These are phyloP conservation scores for Aegotheles bennettii DNA, from an alignment of 2,113 vertebrate genomes.

Conservation along the genomic window DNA sequence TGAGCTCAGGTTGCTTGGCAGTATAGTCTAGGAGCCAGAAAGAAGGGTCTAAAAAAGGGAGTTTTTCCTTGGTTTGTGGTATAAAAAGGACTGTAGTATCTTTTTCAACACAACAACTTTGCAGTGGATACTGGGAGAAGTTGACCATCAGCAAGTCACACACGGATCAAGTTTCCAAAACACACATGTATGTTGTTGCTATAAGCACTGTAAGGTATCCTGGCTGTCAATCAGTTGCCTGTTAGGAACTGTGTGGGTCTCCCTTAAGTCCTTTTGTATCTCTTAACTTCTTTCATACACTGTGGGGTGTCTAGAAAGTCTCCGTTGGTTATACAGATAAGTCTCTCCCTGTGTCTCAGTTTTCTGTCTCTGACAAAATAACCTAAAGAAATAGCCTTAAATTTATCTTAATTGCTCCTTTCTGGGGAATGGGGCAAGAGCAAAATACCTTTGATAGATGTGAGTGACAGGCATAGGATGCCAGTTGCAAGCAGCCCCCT, in stretches of 20 bases:
- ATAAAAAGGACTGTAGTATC: background rate
- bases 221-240: background rate
- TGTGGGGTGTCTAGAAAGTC: background rate
- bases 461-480: background rate
- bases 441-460: background rate
- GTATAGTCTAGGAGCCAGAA: background rate
- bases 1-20: background rate
- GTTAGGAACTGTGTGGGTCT: background rate
- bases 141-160: rapidly evolving
- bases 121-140: background rate
- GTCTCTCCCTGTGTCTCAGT: background rate
- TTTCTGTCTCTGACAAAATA: background rate
- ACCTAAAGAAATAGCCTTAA: background rate
- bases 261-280: background rate
- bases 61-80: background rate
- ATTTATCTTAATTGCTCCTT: background rate
- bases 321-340: background rate
- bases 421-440: background rate
- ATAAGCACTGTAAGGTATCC: background rate
- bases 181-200: background rate
- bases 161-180: background rate
- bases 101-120: background rate
- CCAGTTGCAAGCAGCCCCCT: background rate
- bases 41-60: background rate
- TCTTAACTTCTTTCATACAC: background rate